Base-by-base conservation (phyloP, 2,888 invertebrate species). In the Harpalus rufipes region DNA sequence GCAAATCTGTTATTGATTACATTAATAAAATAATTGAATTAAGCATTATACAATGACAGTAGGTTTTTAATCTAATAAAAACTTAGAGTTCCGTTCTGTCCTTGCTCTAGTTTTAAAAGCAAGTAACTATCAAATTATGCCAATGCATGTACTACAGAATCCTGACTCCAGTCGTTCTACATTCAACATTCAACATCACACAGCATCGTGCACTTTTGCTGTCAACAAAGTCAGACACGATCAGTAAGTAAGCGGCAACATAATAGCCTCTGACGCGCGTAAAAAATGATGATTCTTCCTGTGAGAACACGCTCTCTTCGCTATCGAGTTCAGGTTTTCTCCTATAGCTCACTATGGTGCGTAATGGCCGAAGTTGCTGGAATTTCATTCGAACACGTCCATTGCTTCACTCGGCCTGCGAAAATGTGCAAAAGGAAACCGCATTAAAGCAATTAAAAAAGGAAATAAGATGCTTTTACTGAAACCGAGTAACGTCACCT, bases 211-310 rank as follows among this genome's bases (percentile, higher is more conserved):
- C 74, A n/a, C n/a, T 32, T 59, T 16, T 4, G 16, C 59, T 76
- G 51, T 76, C 76, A 59, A 76, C 76, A 76, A 84, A 84, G 84
- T 84, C 84, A 84, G 63, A 74, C 56, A 44, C 84, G 84, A 84
- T 84, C 76, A 74, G 76, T 84, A 76, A 74, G 84, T 74, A 44
- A 74, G 84, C 76, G 84, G 76, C 84, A 76, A 76, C 84, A 84
- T 84, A 84, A 84, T 84, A 84, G 84, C 78, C 51, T 63, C 41
- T 84, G 84, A 84, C 84, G 51, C 14, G 61, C 74, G 76, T 84
- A 84, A 84, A 84, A 84, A 84, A 84, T 84, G 84, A 84, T 84
- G 84, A 84, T 84, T 84, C 76, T 61, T 21, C 25, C 18, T 18
- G 56, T 12, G 81, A 51, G 56, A 76, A 76, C 51, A n/a, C 65